phyloP scores from a whole-genome alignment of 2,797 vertebrate genomes.

The Brachyrhaphis roseni region DNA sequence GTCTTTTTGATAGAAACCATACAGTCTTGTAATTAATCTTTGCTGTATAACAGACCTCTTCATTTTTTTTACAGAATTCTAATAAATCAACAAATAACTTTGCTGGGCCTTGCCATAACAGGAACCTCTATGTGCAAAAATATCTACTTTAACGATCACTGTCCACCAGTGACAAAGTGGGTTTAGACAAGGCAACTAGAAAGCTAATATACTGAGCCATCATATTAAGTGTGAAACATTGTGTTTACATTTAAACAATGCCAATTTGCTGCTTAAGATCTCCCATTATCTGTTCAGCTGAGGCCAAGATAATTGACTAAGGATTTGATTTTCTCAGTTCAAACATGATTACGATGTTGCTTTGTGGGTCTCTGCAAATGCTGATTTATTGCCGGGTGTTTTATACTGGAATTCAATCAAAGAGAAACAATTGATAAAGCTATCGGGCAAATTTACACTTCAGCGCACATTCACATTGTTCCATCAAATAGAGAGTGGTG shows the following conservation, averaged over 20 bases:
- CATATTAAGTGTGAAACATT: constrained; percentile 69
- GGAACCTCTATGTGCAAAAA: constrained; percentile 44
- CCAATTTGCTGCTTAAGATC: constrained; percentile 76
- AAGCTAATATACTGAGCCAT: constrained; percentile 68
- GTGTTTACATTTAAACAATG: constrained; percentile 77
- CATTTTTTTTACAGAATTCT: constrained; percentile 58
- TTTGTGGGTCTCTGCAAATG: constrained; percentile 68
- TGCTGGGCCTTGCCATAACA: constrained; percentile 54
- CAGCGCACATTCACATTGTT: constrained; percentile 31
- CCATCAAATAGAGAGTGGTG: constrained; percentile 19
- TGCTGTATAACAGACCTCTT: constrained; percentile 59
- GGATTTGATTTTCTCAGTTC: constrained; percentile 77
- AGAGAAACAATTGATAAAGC: constrained; percentile 64
- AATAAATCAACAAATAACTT: constrained; percentile 31
- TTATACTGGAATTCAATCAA: constrained; percentile 65
- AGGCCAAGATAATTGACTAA: constrained; percentile 77
- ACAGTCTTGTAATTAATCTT: too few relatives aligned
- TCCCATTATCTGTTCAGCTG: constrained; percentile 70
- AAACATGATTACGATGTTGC: constrained; percentile 75
- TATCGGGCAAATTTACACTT: constrained; percentile 42
- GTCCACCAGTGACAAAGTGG: constrained; percentile 54
- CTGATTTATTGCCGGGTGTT: constrained; percentile 68
- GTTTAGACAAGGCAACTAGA: constrained; percentile 47
- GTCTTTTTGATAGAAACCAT: too few relatives aligned
- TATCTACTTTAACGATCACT: constrained; percentile 17